Conservation (phyloP, 2,888 invertebrate species). For the Cheilosia impressa region DNA sequence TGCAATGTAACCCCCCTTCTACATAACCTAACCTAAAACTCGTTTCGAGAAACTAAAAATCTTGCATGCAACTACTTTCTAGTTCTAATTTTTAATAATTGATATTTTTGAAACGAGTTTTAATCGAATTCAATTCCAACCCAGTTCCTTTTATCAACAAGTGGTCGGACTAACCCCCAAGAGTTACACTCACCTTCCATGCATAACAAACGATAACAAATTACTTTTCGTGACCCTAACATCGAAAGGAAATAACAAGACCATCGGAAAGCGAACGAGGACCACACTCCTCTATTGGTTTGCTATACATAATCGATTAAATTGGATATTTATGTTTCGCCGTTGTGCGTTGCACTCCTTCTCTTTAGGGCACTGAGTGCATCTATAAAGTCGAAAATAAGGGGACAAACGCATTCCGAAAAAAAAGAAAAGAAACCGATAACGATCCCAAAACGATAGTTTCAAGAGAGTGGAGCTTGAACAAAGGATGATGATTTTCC, state of each 20-base stretch:
- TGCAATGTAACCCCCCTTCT: no score
- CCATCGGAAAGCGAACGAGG: neutral
- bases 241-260: neutral
- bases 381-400: neutral
- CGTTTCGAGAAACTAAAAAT: neutral
- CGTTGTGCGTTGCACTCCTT: conserved; percentile 1
- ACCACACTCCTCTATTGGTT: conserved; percentile 31
- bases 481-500: conserved; percentile 42
- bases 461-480: conserved; percentile 9
- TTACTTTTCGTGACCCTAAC: neutral
- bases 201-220: conserved; percentile 6
- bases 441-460: conserved; percentile 1
- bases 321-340: conserved; percentile 15
- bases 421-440: neutral
- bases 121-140: no score
- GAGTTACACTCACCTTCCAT: neutral
- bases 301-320: conserved; percentile 35
- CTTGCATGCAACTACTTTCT: no score
- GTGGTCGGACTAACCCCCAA: neutral
- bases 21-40: neutral
- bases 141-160: neutral
- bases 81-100: no score
- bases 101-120: no score
- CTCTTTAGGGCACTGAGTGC: neutral
- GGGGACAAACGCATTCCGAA: conserved; percentile 5